A percentile compares a stretch with the other conserved stretches of the same genome.
These are phyloP conservation scores for Eupithecia dodoneata DNA, from an alignment of 2,888 invertebrate genomes.

Conservation along the genomic window DNA sequence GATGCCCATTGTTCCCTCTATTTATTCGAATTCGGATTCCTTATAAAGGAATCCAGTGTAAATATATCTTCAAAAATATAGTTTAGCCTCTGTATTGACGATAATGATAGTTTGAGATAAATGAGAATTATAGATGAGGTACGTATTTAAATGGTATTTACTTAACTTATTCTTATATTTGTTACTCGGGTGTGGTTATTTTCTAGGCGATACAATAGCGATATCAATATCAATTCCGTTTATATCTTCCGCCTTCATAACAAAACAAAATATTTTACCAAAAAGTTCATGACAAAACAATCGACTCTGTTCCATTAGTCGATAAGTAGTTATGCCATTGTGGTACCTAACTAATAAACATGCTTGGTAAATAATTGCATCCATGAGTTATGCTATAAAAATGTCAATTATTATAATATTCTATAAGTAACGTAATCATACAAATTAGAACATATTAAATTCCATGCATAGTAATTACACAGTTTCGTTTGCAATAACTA, in stretches of 20 bases:
- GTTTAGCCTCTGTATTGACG: conserved; percentile 73
- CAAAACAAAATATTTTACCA: conserved; percentile 4
- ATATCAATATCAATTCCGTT: conserved; percentile 32
- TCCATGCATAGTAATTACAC: conserved; percentile 36
- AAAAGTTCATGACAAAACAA: conserved; percentile 1
- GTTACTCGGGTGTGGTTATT: conserved; percentile 60
- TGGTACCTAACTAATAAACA: conserved; percentile 17
- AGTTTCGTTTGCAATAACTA: conserved; percentile 32
- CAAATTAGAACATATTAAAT: conserved; percentile 23
- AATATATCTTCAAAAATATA: conserved; percentile 75
- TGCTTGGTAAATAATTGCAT: conserved; percentile 56
- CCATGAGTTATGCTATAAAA: conserved; percentile 60
- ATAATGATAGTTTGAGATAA: conserved; percentile 55
- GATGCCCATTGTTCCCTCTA: conserved; percentile 76
- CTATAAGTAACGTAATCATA: conserved; percentile 2
- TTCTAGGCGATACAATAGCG: conserved; percentile 50
- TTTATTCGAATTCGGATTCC: conserved; percentile 73
- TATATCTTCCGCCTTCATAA: conserved; percentile 31
- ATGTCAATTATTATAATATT: conserved; percentile 66
- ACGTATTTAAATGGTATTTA: conserved; percentile 55
- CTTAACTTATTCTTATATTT: conserved; percentile 57
- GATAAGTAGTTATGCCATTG: conserved; percentile 10
- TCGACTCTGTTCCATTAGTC: conserved; percentile 9
- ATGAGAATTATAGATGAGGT: conserved; percentile 69
- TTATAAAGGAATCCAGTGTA: conserved; percentile 78